Evolutionary conservation across 2,888 invertebrate species (phyloP), one percentile per base, ranked within the genome.

Genomic region (Yponomeuta plumbellus): DNA sequence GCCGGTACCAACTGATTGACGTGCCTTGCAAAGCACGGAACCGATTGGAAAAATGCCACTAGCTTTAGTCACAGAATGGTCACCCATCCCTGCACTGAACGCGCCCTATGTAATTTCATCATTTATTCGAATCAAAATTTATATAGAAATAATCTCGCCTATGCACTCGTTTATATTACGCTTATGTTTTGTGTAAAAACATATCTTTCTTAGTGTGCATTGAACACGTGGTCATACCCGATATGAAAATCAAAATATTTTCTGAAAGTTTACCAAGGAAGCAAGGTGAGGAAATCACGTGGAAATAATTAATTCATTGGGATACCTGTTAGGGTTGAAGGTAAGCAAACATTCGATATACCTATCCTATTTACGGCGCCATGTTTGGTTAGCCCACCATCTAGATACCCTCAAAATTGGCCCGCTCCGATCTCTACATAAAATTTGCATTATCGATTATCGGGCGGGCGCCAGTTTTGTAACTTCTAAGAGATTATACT

Each of bases 401-500:
- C 44, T 52, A 52, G 44, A 11, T 59, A 59, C 23, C 59, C 13
- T 22, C 77, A 73, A 84, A 85, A 85, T 85, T 85, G 79, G 80
- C 83, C 80, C 80, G 78, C 81, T 83, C 80, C 75, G 79, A 80
- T 79, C 79, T 81, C 86, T 85, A 82, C 87, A 86, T 86, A 86
- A 85, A 86, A 88, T 88, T 88, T 85, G 84, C 88, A 87, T 88
- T 86, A 88, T 87, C 86, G 86, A 87, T 85, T 78, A 59, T 13
- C 17, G 17, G 17, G 44, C 13, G 44, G 17, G 44, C 44, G 44
- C 44, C 44, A 52, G 44, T 52, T 52, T 52, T 52, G 44, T 58
- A 58, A 58, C 58, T 58, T 22, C 22, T 58, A 58, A 58, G 22
- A 58, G 22, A 58, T 52, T 52, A 52, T 52, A 52, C 17, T 52